Percentiles rank a stretch among this genome's conserved stretches.
Conservation (phyloP, 2,797 vertebrate species). For the Momotus momota region DNA sequence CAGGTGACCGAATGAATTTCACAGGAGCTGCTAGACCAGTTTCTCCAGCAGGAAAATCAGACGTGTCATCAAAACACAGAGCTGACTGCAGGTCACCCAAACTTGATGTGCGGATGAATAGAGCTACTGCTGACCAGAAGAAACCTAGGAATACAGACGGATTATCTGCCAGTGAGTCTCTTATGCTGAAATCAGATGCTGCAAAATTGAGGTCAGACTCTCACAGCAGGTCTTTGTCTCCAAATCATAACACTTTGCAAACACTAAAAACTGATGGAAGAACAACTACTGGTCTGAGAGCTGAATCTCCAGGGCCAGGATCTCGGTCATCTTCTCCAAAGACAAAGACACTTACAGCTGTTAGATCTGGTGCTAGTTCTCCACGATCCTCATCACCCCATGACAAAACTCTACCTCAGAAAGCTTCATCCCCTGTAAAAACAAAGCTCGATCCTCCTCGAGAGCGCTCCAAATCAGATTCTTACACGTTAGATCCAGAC, state of each 20-base stretch:
- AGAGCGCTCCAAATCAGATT: constrained; percentile 98
- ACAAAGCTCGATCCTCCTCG: constrained; percentile 93
- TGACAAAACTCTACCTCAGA: constrained; percentile 92
- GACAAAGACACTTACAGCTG: constrained; percentile 87
- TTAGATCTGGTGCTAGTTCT: constrained; percentile 86
- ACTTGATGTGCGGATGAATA: constrained; percentile 87
- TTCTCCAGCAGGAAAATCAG: constrained; percentile 86
- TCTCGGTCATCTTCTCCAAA: constrained; percentile 94
- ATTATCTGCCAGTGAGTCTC: constrained; percentile 92
- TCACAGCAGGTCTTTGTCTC: constrained; percentile 95
- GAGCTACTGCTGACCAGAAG: constrained; percentile 86
- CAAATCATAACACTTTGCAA: constrained; percentile 98
- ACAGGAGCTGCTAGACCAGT: constrained; percentile 83
- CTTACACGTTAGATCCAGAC: constrained; percentile 96
- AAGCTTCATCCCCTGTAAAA: constrained; percentile 89
- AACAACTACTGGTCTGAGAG: constrained; percentile 84
- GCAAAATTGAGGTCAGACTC: constrained; percentile 96
- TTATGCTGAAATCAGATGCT: constrained; percentile 93
- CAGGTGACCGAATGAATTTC: constrained; percentile 92
- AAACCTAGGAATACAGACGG: constrained; percentile 87
- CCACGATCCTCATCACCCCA: constrained; percentile 89
- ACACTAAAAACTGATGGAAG: constrained; percentile 93
- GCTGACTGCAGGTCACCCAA: constrained; percentile 90
- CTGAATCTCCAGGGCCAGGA: constrained; percentile 93
- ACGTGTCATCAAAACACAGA: constrained; percentile 87